Percentiles rank a stretch among this genome's conserved stretches.
Evolutionary conservation across 2,888 invertebrate species (phyloP).

Genomic region (Noctua comes): DNA sequence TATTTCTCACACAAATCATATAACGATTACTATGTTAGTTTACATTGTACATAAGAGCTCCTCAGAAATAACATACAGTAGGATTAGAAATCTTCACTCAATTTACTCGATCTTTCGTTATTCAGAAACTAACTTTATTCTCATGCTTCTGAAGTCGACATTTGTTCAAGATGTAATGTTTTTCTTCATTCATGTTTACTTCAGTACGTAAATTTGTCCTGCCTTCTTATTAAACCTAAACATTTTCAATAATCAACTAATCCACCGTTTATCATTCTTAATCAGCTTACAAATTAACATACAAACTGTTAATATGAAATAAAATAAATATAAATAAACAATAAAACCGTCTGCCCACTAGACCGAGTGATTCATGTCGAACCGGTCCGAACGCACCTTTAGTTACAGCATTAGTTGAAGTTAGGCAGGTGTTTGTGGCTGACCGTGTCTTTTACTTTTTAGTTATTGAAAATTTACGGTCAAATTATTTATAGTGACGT

Average conservation of each 20-base stretch:
- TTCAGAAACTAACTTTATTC: neutral
- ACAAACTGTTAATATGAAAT: conserved; percentile 52
- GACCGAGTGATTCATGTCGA: conserved; percentile 60
- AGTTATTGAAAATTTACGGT: conserved; percentile 51
- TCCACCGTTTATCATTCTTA: conserved; percentile 42
- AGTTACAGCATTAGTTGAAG: conserved; percentile 58
- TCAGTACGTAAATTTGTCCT: neutral
- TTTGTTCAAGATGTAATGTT: neutral
- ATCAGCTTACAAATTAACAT: conserved; percentile 67
- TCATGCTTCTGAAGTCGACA: neutral
- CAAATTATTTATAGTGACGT: conserved; percentile 34
- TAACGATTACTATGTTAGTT: neutral
- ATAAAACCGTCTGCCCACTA: conserved; percentile 58
- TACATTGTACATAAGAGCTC: neutral
- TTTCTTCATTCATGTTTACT: neutral
- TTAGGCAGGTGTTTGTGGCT: conserved; percentile 65
- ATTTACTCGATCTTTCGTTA: neutral
- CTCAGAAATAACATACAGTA: conserved; percentile 3
- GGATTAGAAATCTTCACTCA: neutral
- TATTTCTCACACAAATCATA: conserved; percentile 21
- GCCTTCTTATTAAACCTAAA: conserved; percentile 25
- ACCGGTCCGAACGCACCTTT: conserved; percentile 68
- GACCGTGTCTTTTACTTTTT: conserved; percentile 53
- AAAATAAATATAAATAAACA: conserved; percentile 61
- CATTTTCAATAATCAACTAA: conserved; percentile 18